Conservation (phyloP, 2,797 vertebrate genomes). For the Alauda arvensis region DNA sequence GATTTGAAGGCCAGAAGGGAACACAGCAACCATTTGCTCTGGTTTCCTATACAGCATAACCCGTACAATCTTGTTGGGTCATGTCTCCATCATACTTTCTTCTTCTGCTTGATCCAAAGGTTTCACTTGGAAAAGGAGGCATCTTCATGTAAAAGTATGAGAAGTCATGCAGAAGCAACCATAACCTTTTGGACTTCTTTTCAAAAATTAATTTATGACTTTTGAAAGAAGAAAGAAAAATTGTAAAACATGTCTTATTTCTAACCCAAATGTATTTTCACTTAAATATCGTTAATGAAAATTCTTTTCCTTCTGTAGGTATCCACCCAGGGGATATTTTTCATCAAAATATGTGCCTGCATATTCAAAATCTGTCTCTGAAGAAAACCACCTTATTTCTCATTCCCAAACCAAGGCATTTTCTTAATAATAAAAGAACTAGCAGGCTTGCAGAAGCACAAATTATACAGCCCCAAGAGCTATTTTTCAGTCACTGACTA, state of each 20-base stretch:
- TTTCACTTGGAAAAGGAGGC: not conserved
- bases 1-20: not conserved
- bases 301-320: not conserved
- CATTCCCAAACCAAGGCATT: constrained; percentile 13
- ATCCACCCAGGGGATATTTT: not conserved
- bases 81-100: not conserved
- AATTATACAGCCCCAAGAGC: constrained; percentile 8
- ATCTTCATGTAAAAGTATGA: not conserved
- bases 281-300: not conserved
- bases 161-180: not conserved
- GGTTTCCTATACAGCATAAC: not conserved
- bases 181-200: not conserved
- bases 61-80: not conserved
- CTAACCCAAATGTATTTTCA: not conserved
- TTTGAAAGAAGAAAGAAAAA: not conserved
- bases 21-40: not conserved
- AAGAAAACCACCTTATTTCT: constrained; percentile 28
- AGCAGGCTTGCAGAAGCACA: not conserved
- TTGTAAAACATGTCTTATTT: not conserved
- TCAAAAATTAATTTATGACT: not conserved
- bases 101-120: not conserved
- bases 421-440: constrained; percentile 27
- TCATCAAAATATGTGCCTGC: not conserved
- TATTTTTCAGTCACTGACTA: constrained; percentile 26
- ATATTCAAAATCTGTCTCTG: not conserved